Conservation (phyloP, 2,888 invertebrate genomes). For the Sialis lutaria region DNA sequence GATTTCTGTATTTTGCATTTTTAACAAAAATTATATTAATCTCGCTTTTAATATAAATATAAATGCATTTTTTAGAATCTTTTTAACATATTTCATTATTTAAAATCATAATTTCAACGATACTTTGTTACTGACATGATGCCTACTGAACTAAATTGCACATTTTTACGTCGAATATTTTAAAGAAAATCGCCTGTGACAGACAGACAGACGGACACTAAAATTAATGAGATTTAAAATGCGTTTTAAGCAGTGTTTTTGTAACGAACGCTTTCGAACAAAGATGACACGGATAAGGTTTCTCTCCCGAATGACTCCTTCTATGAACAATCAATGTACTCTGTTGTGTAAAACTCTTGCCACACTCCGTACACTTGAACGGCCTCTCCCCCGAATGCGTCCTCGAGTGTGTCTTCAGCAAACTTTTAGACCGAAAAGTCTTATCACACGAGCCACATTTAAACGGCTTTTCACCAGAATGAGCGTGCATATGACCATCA, state of each 20-base stretch:
- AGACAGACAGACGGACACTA: too few species aligned
- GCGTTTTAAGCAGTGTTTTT: conserved; percentile 35
- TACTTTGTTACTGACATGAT: too few species aligned
- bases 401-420: conserved; percentile 31
- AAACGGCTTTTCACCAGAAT: conserved; percentile 11
- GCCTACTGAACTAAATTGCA: too few species aligned
- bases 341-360: conserved; percentile 34
- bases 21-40: too few species aligned
- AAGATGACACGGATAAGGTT: conserved; percentile 30
- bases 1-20: too few species aligned
- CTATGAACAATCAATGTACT: conserved; percentile 31
- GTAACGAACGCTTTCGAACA: conserved; percentile 40
- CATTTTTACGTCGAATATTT: too few species aligned
- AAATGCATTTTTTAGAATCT: too few species aligned
- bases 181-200: too few species aligned
- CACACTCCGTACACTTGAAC: conserved; percentile 32
- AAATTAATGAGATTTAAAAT: conserved; percentile 26
- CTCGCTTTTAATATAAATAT: too few species aligned
- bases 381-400: conserved; percentile 34
- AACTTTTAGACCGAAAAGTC: conserved; percentile 22
- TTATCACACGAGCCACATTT: conserved; percentile 21
- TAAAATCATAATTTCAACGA: too few species aligned
- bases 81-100: too few species aligned
- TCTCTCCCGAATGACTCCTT: conserved; percentile 34
- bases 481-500: conserved; percentile 19